Percentiles rank a stretch among this genome's conserved stretches.
phyloP scores from a whole-genome alignment of 2,113 vertebrate genomes.

The Oostethus manadensis region DNA sequence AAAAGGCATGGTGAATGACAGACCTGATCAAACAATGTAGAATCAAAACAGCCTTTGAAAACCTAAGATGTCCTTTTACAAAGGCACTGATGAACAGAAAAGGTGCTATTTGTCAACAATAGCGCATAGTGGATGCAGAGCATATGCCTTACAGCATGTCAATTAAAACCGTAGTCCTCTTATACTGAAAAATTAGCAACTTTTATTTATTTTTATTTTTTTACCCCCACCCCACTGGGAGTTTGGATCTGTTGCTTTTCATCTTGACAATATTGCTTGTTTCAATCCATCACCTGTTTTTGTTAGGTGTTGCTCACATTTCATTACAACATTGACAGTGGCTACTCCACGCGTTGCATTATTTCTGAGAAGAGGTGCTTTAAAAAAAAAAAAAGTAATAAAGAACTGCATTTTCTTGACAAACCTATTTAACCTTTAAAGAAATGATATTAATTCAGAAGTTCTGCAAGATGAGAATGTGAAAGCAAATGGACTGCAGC shows the following conservation, averaged over 20 bases:
- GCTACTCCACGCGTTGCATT: conserved; percentile 1
- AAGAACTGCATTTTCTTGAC: too few relatives aligned
- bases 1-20: conserved; percentile 5
- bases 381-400: background rate
- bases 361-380: background rate
- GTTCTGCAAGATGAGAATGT: background rate
- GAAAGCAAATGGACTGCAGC: background rate
- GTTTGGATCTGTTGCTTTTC: conserved; percentile 20
- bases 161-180: conserved; percentile 20
- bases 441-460: background rate
- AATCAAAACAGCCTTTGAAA: background rate
- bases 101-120: conserved; percentile 24
- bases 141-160: conserved; percentile 16
- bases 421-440: background rate
- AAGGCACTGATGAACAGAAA: background rate
- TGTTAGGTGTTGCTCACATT: background rate
- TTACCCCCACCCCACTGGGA: background rate
- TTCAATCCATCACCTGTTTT: conserved; percentile 13
- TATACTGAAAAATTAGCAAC: conserved; percentile 33
- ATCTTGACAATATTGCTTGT: conserved; percentile 11
- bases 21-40: conserved; percentile 15
- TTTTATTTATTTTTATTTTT: conserved; percentile 9
- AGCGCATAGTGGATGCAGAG: conserved; percentile 15
- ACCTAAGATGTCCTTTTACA: conserved; percentile 5
- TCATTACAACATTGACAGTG: conserved; percentile 7